phyloP scores from a whole-genome alignment of 2,888 invertebrate genomes.

The Brachypterus glaber region DNA sequence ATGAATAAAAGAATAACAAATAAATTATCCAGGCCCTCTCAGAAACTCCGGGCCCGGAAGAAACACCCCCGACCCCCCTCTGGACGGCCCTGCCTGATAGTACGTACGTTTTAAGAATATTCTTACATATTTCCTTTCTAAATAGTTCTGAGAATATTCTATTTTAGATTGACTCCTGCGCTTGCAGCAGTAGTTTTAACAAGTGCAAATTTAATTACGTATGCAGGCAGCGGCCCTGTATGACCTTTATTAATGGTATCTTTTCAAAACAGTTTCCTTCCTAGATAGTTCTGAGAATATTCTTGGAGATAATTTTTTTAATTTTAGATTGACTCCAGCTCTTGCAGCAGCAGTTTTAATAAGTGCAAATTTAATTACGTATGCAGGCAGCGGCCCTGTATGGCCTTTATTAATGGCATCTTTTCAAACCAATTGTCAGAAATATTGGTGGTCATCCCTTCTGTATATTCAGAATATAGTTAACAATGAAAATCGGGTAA shows the following conservation, averaged over 20 bases:
- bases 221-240: constrained; percentile 43
- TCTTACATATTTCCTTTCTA: no score
- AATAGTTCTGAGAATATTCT: no score
- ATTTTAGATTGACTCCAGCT: constrained; percentile 43
- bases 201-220: constrained; percentile 39
- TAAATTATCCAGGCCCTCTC: no score
- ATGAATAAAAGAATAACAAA: no score
- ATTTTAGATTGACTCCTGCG: constrained; percentile 43
- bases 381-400: constrained; percentile 43
- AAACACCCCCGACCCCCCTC: no score
- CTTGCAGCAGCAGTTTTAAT: constrained; percentile 41
- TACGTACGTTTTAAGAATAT: no score
- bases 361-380: constrained; percentile 39
- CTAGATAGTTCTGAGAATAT: no score
- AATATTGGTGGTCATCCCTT: constrained; percentile 30
- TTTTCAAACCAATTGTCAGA: constrained; percentile 23
- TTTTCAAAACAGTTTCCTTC: no score
- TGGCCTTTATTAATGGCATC: constrained; percentile 33
- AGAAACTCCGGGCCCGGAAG: no score
- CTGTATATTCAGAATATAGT: constrained; percentile 30
- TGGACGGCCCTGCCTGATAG: no score
- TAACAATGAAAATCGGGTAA: constrained; percentile 18
- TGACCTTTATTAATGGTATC: no score
- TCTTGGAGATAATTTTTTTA: no score
- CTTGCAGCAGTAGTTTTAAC: constrained; percentile 40